Base-by-base conservation (phyloP, 2,888 invertebrate genomes). In the Pheosia tremula region DNA sequence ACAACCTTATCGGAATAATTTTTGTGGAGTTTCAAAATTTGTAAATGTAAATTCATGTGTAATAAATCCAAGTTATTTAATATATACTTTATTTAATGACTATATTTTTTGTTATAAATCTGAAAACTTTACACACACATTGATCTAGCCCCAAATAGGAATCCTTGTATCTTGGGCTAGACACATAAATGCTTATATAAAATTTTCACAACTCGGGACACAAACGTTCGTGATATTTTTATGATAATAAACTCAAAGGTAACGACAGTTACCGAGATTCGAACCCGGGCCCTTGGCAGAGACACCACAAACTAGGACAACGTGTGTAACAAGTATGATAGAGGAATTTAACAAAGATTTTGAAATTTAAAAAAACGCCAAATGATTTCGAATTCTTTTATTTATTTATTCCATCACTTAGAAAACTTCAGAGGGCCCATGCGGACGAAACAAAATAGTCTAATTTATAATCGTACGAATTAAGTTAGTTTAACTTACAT, bases 391-490 rank as follows among this genome's bases (percentile, higher is more conserved):
- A 71, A 69, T 72, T 74, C 57, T 75, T 82, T 82, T 78, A 82
- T 82, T 79, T 79, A 78, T 77, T 78, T 68, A 71, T 79, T 81
- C 69, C 74, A 81, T 80, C 74, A 70, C 74, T 81, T 83, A 80
- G 58, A 82, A 84, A 85, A 83, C 68, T 76, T 72, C 62, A 56
- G 70, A 66, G 65, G 61, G 64, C 71, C 72, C 65, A 77, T 61
- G 56, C 68, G 71, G 66, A 62, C 62, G 60, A 74, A 73, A 68
- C 67, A 67, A 62, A 61, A 68, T 63, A 55, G 11, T 66, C 62
- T 62, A 67, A 59, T 62, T 71, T 69, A 71, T 65, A 69, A 66
- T 64, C 62, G 62, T 63, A 67, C 56, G 67, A 64, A 68, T 70
- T 67, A 74, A 70, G 71, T 72, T 75, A 74, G 59, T 58, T n/a